Evolutionary conservation across 1,140 invertebrate species (phyloP).

Genomic region (Danaus melanippus): DNA sequence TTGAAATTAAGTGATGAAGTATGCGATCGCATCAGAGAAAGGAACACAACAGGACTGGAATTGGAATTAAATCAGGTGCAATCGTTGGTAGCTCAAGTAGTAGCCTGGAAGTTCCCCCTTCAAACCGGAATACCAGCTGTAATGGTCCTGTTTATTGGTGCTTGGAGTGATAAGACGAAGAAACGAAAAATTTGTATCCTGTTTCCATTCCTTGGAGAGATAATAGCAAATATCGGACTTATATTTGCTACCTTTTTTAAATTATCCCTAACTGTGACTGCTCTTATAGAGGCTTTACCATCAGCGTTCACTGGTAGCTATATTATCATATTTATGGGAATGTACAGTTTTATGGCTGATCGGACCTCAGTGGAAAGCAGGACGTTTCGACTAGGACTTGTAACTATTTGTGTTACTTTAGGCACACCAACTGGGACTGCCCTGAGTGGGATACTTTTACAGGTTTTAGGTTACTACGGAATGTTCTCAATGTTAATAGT

Average conservation of each 20-base stretch:
- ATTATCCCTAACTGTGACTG: conserved; percentile 70
- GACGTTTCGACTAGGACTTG: conserved; percentile 72
- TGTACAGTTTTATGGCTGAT: conserved; percentile 76
- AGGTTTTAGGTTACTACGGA: conserved; percentile 54
- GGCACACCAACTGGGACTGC: conserved; percentile 64
- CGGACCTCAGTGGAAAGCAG: conserved; percentile 73
- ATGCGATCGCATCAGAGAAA: conserved; percentile 73
- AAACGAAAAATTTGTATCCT: conserved; percentile 77
- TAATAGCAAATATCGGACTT: conserved; percentile 62
- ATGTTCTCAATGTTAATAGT: conserved; percentile 52
- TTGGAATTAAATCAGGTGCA: conserved; percentile 71
- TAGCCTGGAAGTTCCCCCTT: conserved; percentile 67
- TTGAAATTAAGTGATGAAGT: conserved; percentile 71
- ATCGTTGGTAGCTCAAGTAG: conserved; percentile 72
- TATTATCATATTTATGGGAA: conserved; percentile 75
- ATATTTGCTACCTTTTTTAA: conserved; percentile 65
- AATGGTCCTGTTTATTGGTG: conserved; percentile 76
- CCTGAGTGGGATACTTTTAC: conserved; percentile 53
- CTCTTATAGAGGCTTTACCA: conserved; percentile 72
- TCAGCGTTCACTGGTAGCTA: conserved; percentile 72
- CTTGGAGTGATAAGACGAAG: conserved; percentile 77
- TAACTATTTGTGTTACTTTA: conserved; percentile 65
- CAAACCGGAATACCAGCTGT: conserved; percentile 74
- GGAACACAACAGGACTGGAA: conserved; percentile 62
- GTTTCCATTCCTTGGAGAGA: conserved; percentile 75